These are phyloP conservation scores for Drosophila nigromelanica DNA, from an alignment of 1,140 invertebrate species.

Conservation along the genomic window DNA sequence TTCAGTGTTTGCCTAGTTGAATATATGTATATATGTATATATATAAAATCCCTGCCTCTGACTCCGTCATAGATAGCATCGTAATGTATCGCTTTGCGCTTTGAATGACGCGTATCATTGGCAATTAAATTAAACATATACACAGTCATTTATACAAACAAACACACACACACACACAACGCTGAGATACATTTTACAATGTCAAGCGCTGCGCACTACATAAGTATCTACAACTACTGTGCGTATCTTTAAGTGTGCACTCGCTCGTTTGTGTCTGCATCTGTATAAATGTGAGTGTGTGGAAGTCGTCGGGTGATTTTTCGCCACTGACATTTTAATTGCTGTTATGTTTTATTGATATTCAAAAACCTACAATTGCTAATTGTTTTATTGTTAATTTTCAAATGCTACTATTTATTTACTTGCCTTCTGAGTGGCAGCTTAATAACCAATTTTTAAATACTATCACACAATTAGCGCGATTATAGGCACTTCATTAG, in stretches of 20 bases:
- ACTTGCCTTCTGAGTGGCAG: constrained; percentile 71
- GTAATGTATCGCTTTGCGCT: constrained; percentile 72
- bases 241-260: constrained; percentile 25
- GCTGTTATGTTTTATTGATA: constrained; percentile 81
- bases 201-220: constrained; percentile 45
- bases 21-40: background rate
- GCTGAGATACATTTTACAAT: constrained; percentile 55
- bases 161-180: constrained; percentile 15
- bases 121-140: constrained; percentile 79
- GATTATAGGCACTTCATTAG: constrained; percentile 66
- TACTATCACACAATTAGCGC: constrained; percentile 73
- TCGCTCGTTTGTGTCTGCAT: constrained; percentile 2
- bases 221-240: constrained; percentile 30
- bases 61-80: constrained; percentile 57
- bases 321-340: constrained; percentile 80
- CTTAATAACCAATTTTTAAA: constrained; percentile 79
- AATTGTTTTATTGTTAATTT: constrained; percentile 77
- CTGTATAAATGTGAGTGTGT: constrained; percentile 19
- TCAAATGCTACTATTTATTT: constrained; percentile 70
- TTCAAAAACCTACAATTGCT: constrained; percentile 78
- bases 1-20: background rate
- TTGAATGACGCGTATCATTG: constrained; percentile 80
- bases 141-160: constrained; percentile 47
- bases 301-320: constrained; percentile 56
- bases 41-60: constrained; percentile 36